Evolutionary conservation across 1,140 invertebrate genomes (phyloP).

Genomic region (Drosophila persimilis): DNA sequence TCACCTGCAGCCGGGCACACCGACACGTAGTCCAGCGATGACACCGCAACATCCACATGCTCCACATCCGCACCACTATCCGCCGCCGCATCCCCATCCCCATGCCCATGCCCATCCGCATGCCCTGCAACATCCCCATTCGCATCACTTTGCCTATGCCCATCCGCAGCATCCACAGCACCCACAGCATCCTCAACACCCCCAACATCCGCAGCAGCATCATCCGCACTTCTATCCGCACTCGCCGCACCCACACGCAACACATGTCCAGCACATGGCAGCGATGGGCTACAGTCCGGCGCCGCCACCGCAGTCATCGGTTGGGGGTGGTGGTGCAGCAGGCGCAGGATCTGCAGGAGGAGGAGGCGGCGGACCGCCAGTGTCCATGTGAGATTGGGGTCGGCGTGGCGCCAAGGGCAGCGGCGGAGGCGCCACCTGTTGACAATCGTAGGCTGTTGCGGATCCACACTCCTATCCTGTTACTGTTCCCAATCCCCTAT

Average conservation of each 20-base stretch:
- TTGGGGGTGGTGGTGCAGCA: constrained; percentile 32
- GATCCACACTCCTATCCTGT: constrained; percentile 5
- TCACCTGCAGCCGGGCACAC: constrained; percentile 51
- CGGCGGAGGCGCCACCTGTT: constrained; percentile 73
- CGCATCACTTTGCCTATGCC: constrained; percentile 49
- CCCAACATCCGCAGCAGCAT: constrained; percentile 34
- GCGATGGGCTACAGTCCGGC: constrained; percentile 64
- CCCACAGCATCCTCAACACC: not conserved
- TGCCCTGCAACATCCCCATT: constrained; percentile 16
- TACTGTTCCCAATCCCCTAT: not conserved
- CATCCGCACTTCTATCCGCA: constrained; percentile 50
- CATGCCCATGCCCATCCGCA: constrained; percentile 56
- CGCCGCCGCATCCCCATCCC: constrained; percentile 27
- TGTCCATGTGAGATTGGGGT: constrained; percentile 70
- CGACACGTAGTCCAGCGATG: constrained; percentile 34
- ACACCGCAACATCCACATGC: constrained; percentile 37
- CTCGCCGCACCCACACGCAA: constrained; percentile 34
- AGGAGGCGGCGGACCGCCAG: constrained; percentile 16
- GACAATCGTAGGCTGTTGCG: constrained; percentile 61
- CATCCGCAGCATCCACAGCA: constrained; percentile 24
- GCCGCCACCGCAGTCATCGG: constrained; percentile 38
- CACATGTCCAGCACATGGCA: constrained; percentile 61
- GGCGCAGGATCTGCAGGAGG: constrained; percentile 30
- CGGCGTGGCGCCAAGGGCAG: constrained; percentile 72
- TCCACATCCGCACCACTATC: constrained; percentile 42